These are phyloP conservation scores for Bambusicola thoracicus DNA, from an alignment of 2,113 vertebrate species.

Conservation along the genomic window DNA sequence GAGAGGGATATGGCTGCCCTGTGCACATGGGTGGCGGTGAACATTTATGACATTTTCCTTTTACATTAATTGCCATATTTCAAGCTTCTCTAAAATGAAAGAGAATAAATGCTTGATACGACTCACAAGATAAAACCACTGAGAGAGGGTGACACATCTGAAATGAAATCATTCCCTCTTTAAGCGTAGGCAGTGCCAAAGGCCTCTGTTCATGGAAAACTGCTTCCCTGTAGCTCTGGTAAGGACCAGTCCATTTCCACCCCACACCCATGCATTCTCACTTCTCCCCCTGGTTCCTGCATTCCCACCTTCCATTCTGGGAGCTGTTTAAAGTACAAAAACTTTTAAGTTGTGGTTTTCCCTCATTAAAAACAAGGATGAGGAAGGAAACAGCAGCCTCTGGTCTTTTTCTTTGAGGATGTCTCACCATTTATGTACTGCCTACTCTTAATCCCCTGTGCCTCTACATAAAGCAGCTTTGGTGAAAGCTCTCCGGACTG, in stretches of 20 bases:
- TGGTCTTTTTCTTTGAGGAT: background rate
- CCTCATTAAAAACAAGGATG: background rate
- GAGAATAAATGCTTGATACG: background rate
- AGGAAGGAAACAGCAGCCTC: background rate
- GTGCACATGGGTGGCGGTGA: background rate
- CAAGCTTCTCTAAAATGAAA: background rate
- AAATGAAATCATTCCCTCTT: background rate
- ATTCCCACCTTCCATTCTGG: background rate
- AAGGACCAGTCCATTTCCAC: background rate
- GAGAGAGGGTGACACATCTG: accelerated
- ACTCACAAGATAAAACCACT: background rate
- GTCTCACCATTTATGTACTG: background rate
- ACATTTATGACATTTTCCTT: background rate
- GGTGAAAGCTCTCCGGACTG: background rate
- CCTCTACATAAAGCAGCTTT: background rate
- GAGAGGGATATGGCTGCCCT: background rate
- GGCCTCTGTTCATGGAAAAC: background rate
- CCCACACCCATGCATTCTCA: background rate
- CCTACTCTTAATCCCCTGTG: background rate
- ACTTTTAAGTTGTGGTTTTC: background rate
- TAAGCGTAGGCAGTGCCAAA: background rate
- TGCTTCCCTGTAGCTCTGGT: background rate
- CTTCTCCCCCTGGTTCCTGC: background rate
- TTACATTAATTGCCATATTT: background rate
- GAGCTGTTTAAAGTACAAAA: background rate